Base-by-base conservation (phyloP, 2,888 invertebrate species). In the Leucoptera coffeella region DNA sequence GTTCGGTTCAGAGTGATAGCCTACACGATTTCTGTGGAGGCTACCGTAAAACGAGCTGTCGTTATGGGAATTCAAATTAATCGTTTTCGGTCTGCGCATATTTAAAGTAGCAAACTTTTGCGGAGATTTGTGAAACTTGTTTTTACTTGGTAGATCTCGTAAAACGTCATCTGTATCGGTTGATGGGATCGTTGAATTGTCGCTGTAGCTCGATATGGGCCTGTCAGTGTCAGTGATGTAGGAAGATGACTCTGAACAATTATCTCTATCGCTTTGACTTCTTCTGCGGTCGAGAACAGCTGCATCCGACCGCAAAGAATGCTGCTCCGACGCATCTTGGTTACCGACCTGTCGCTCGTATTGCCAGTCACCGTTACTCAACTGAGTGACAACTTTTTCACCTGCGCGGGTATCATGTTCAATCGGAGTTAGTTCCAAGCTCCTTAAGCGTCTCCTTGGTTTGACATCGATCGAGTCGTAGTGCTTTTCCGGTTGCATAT, bases 391-490 rank as follows among this genome's bases (percentile, higher is more conserved):
- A 39, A 39, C 46, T 62, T 55, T 67, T 53, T 62, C 61, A 29
- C 43, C 41, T 24, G 35, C 35, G 35, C 40, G 52, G 29, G 43
- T 35, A 35, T 56, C 57, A 39, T 52, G 50, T 30, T 61, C 61
- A 17, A 17, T 17, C 31, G 42, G 43, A 32, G 51, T 36, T 33
- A 57, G 39, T 28, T 69, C 67, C 36, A 64, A 50, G 43, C 67
- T 69, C 48, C 56, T 58, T 41, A 69, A 50, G 23, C 67, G 57
- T 35, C 61, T 50, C 28, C 67, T 55, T 33, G 69, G 69, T 39
- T 65, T 69, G 12, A 61, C 67, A 39, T 71, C 51, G 45, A 69
- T 69, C 29, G 65, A 69, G 56, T 71, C 69, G 38, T 71, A 71
- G 51, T 64, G 53, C 39, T 36, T 44, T 53, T 65, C 62, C 41